These are phyloP conservation scores for Odontomachus brunneus DNA, from an alignment of 1,140 invertebrate species.

Conservation along the genomic window DNA sequence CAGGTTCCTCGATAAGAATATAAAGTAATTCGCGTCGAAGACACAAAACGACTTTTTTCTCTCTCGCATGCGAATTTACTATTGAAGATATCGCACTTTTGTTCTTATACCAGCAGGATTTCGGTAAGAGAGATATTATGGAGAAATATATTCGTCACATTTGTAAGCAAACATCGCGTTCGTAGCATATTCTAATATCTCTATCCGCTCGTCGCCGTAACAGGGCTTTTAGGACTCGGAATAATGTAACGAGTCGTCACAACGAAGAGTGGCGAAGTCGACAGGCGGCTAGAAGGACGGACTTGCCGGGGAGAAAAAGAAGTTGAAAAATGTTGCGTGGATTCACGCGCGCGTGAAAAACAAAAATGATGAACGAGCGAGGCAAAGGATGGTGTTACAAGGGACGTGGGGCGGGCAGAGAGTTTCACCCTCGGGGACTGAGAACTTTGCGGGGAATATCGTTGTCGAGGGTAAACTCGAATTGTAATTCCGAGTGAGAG, in stretches of 20 bases:
- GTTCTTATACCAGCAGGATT: not conserved
- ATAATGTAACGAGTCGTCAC: slow-evolving; percentile 28
- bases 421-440: too few relatives aligned
- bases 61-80: not conserved
- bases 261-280: slow-evolving; percentile 2
- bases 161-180: not conserved
- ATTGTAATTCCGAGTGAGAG: not conserved
- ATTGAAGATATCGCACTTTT: slow-evolving; percentile 9
- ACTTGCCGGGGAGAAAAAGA: too few relatives aligned
- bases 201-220: slow-evolving; percentile 6
- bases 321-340: slow-evolving; percentile 19
- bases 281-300: not conserved
- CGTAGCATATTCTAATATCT: slow-evolving; percentile 23
- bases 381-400: not conserved
- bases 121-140: too few relatives aligned
- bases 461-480: not conserved
- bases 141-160: slow-evolving; percentile 17
- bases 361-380: slow-evolving; percentile 20
- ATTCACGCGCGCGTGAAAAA: not conserved
- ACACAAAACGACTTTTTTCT: not conserved
- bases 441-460: not conserved
- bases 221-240: slow-evolving; percentile 1
- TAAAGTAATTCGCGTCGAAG: not conserved
- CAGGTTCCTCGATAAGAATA: not conserved
- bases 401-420: not conserved